Base-by-base conservation (phyloP, 1,140 invertebrate genomes). In the Venturia canescens region DNA sequence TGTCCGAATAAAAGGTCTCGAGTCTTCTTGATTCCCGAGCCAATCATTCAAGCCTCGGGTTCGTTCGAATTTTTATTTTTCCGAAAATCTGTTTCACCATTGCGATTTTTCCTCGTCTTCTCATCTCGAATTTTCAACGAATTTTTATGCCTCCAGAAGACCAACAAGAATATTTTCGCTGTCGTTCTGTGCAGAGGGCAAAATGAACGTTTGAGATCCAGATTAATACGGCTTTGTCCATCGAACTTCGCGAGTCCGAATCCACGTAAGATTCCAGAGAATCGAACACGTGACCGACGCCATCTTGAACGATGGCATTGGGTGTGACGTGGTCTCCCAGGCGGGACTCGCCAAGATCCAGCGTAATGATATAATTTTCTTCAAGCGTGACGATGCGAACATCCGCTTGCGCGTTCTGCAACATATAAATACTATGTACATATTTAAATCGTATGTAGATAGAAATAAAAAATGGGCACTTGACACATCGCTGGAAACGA, bases 281-380 rank as follows among this genome's bases (percentile, higher is more conserved):
- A 26, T 76, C n/a, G 38, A 74, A 48, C 71, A 57, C 71, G 31
- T 57, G 48, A 74, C 53, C 6, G 53, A 31, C 50, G 74, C 74
- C 74, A 76, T 76, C 53, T 76, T 76, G 29, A 75, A 75, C 48
- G 26, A 53, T 57, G 44, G 29, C 27, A 27, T 38, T 34, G 74
- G 16, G 74, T 76, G 53, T 63, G 27, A 76, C 74, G 74, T 63
- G 74, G 74, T 63, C 50, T 34, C 5, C 53, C 27, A 31, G 74
- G 48, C 34, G 48, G 29, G 26, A 60, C 48, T 76, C 50, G 13
- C 74, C 26, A 63, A 76, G 74, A 76, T 76, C 44, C 29, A 16
- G 63, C 74, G 53, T 60, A 76, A 76, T 76, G 74, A 76, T 76
- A 76, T 76, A 76, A 76, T 76, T 76, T 76, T 63, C 74, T 76